These are phyloP conservation scores for Rotaria sp. DNA, from an alignment of 2,888 invertebrate genomes.

Conservation along the genomic window DNA sequence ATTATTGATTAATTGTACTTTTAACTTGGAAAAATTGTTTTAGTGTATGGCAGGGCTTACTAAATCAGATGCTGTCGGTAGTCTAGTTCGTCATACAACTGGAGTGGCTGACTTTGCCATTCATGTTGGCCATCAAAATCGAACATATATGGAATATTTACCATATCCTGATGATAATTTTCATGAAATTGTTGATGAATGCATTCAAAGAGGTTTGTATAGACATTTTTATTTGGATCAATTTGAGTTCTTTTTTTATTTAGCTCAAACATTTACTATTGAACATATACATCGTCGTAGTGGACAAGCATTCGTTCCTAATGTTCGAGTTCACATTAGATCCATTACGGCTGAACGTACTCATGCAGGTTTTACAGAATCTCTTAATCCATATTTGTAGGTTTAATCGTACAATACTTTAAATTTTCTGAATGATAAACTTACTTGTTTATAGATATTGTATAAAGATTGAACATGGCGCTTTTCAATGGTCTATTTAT, in stretches of 20 bases:
- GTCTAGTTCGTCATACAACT: background rate
- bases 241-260: background rate
- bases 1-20: too few species aligned
- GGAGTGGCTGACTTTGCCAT: background rate
- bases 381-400: background rate
- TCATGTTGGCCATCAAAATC: background rate
- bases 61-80: background rate
- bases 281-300: background rate
- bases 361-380: background rate
- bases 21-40: background rate
- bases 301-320: background rate
- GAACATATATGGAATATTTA: background rate
- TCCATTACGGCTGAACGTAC: background rate
- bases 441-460: conserved; percentile 16
- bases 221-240: background rate
- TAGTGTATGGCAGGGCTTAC: background rate
- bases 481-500: conserved; percentile 31
- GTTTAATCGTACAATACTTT: background rate
- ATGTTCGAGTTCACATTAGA: background rate
- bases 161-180: conserved; percentile 4
- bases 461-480: conserved; percentile 12
- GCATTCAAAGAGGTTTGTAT: background rate
- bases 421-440: background rate
- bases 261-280: background rate
- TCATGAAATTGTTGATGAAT: background rate